phyloP scores from a whole-genome alignment of 2,888 invertebrate genomes.

The Cantharis rustica region DNA sequence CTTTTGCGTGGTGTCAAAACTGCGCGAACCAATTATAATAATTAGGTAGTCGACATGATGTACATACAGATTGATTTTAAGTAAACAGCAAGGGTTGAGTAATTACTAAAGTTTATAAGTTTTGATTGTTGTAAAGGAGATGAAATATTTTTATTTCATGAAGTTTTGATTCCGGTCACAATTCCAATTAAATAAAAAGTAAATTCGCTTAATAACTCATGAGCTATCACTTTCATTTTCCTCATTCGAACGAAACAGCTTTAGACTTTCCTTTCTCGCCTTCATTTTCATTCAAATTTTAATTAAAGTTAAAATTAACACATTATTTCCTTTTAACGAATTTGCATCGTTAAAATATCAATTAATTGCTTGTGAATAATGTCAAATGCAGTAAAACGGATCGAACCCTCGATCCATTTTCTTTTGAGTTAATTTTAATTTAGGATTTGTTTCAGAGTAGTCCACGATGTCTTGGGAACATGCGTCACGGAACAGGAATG shows the following conservation, averaged over 20 bases:
- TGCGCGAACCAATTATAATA: neutral
- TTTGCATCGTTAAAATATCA: too few species aligned
- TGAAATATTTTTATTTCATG: neutral
- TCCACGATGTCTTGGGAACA: slow-evolving; percentile 37
- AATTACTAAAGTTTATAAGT: neutral
- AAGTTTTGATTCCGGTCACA: neutral
- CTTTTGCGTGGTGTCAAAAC: neutral
- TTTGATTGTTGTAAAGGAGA: neutral
- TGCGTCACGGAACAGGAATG: slow-evolving; percentile 78
- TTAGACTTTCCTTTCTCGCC: neutral
- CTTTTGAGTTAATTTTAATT: neutral
- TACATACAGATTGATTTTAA: neutral
- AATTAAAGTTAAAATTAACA: too few species aligned
- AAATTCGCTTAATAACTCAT: neutral
- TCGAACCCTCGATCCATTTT: too few species aligned
- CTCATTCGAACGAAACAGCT: neutral
- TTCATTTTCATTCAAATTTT: neutral
- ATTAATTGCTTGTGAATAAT: too few species aligned
- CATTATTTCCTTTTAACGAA: too few species aligned
- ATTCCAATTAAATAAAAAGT: neutral
- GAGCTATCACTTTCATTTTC: neutral
- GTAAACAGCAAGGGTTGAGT: neutral
- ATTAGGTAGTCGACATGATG: neutral
- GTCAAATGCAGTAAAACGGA: too few species aligned
- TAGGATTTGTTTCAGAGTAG: slow-evolving; percentile 39